Percentiles rank a stretch among this genome's conserved stretches.
phyloP scores from a whole-genome alignment of 2,797 vertebrate genomes.

The Lepilemur septentrionalis region DNA sequence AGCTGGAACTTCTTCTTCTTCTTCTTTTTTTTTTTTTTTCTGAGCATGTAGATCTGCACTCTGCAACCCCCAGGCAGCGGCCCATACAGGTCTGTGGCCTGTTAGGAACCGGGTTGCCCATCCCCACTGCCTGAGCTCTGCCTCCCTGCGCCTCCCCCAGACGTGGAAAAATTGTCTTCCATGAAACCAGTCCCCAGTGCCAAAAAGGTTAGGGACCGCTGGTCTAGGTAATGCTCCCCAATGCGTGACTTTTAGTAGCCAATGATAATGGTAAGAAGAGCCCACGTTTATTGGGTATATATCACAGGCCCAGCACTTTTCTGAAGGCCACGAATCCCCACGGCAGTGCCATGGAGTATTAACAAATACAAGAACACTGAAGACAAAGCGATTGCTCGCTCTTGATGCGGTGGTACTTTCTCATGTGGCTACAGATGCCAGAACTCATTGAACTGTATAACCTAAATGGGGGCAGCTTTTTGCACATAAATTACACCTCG shows the following conservation, averaged over 20 bases:
- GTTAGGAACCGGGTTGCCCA: no score
- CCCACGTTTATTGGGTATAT: accelerated
- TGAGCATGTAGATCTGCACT: background rate
- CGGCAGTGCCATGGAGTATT: background rate
- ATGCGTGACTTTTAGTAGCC: background rate
- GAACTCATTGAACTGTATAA: background rate
- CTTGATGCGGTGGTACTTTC: background rate
- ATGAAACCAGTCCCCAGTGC: no score
- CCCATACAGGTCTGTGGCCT: no score
- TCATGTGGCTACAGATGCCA: accelerated
- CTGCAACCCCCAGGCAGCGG: no score
- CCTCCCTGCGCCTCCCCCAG: no score
- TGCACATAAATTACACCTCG: background rate
- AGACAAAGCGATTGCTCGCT: accelerated
- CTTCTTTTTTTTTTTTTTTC: background rate
- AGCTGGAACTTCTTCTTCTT: background rate
- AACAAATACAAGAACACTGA: background rate
- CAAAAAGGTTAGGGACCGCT: no score
- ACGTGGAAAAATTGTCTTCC: no score
- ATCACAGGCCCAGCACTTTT: accelerated
- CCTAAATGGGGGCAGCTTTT: background rate
- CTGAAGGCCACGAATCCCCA: background rate
- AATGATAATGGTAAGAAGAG: background rate
- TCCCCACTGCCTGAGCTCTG: no score
- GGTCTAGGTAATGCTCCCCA: background rate